Conservation (phyloP, 1,140 invertebrate species). For the Periplaneta americana region DNA sequence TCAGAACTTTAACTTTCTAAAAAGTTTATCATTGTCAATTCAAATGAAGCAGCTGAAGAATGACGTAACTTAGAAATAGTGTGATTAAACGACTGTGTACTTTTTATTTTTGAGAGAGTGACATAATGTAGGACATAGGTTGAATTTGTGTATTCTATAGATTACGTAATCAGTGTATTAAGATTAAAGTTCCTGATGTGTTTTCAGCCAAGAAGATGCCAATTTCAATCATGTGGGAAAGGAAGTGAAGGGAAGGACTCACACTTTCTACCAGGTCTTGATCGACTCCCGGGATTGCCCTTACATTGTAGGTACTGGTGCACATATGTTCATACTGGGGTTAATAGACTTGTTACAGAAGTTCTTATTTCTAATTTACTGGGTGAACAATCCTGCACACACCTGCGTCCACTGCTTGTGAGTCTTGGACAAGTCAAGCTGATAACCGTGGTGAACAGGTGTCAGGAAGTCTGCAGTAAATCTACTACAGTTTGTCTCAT, state of each 20-base stretch:
- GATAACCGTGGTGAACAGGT: too few species aligned
- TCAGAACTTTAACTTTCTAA: too few species aligned
- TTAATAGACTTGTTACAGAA: too few species aligned
- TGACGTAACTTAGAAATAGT: neutral
- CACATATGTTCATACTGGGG: neutral
- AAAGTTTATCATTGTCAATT: neutral
- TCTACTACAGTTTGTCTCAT: too few species aligned
- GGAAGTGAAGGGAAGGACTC: constrained; percentile 84
- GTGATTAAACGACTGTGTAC: neutral
- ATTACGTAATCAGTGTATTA: neutral
- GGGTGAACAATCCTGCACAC: too few species aligned
- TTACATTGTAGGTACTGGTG: constrained; percentile 71
- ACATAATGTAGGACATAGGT: neutral
- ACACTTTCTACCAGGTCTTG: constrained; percentile 95
- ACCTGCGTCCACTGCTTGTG: too few species aligned
- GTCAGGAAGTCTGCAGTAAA: too few species aligned
- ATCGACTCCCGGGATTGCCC: constrained; percentile 95
- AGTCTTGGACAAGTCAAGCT: too few species aligned
- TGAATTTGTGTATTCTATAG: neutral
- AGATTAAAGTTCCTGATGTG: neutral
- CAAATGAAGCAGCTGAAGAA: neutral
- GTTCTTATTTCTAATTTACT: too few species aligned
- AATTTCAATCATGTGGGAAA: constrained; percentile 59
- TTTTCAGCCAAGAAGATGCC: constrained; percentile 13
- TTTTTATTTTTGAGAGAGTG: neutral